Evolutionary conservation across 2,113 vertebrate genomes (phyloP), one percentile per base, ranked within the genome.

Genomic region (Lethenteron camtschaticum): DNA sequence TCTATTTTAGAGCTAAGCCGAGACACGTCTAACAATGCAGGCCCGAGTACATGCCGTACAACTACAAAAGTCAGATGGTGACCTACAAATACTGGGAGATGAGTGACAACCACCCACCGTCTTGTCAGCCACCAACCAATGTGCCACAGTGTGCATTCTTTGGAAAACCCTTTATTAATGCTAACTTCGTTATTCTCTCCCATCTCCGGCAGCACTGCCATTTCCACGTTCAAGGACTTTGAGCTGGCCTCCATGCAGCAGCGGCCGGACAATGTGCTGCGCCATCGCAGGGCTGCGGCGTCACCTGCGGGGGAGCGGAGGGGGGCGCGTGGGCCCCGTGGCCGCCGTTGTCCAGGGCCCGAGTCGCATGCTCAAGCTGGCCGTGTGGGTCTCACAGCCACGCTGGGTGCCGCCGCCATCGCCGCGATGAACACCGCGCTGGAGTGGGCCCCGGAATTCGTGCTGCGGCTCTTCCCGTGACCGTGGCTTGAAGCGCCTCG

Each of bases 211-310:
- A 99, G 94, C 79, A 95, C 83, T 1, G 89, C 92, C 0, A 78
- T 82, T 71, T 91, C 88, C 72, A 95, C 90, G 58, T 99, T 97
- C 75, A 94, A 91, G 75, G 92, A 97, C 84, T 96, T 96, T 77
- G 91, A 91, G 74, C 75, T 99, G 76, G 88, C 83, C 0, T 95
- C 92, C 0, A 82, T 82, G 63, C 94, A 97, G 76, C 89, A 90
- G 79, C 81, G 80, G 13, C 91, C 91, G 0, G 90, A 99, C 75
- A 81, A 80, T 10, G 87, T 94, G 71, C 84, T 95, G 70, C 83
- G 88, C 8, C n/a, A 24, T 16, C 63, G 63, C 10, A 8, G 63
- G 24, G 63, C 76, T 76, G 16, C 74, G 76, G 70, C 71, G 20
- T 11, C 71, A 16, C 41, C 41, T 41, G 41, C 55, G 18, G 59